phyloP scores from a whole-genome alignment of 2,888 invertebrate species.

The Phragmatobia fuliginosa region DNA sequence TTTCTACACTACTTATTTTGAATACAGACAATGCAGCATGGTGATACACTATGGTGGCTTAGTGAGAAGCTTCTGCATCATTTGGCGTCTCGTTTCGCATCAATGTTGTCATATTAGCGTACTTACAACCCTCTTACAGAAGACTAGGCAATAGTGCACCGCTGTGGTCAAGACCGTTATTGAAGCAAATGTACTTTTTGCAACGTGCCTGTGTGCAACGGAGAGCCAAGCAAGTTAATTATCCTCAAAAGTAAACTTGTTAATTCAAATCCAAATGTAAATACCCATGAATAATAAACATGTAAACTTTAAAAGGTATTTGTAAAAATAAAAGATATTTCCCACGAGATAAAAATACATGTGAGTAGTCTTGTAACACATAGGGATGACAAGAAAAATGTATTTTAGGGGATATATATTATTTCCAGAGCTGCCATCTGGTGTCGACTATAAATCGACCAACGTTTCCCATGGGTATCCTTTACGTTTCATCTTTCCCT shows the following conservation, averaged over 20 bases:
- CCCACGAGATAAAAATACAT: slow-evolving; percentile 11
- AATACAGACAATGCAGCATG: too few species aligned
- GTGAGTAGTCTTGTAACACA: slow-evolving; percentile 17
- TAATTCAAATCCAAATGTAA: background rate
- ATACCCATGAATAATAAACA: too few species aligned
- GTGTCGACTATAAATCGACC: slow-evolving; percentile 11
- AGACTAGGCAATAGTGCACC: too few species aligned
- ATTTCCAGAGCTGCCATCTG: slow-evolving; percentile 14
- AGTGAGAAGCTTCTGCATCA: too few species aligned
- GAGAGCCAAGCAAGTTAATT: background rate
- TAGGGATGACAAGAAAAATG: slow-evolving; percentile 15
- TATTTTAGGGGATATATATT: slow-evolving; percentile 16
- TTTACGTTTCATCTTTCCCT: slow-evolving; percentile 11
- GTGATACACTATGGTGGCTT: too few species aligned
- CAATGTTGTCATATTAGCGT: too few species aligned
- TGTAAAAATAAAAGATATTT: slow-evolving; percentile 9
- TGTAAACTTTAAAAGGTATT: background rate
- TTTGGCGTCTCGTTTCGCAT: too few species aligned
- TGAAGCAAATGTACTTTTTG: too few species aligned
- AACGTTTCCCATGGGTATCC: slow-evolving; percentile 8
- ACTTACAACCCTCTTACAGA: too few species aligned
- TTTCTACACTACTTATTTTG: too few species aligned
- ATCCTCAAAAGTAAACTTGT: background rate
- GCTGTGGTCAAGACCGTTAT: too few species aligned
- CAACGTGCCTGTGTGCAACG: too few species aligned